These are phyloP conservation scores for Petrophora chlorosata DNA, from an alignment of 2,888 invertebrate genomes.

Conservation along the genomic window DNA sequence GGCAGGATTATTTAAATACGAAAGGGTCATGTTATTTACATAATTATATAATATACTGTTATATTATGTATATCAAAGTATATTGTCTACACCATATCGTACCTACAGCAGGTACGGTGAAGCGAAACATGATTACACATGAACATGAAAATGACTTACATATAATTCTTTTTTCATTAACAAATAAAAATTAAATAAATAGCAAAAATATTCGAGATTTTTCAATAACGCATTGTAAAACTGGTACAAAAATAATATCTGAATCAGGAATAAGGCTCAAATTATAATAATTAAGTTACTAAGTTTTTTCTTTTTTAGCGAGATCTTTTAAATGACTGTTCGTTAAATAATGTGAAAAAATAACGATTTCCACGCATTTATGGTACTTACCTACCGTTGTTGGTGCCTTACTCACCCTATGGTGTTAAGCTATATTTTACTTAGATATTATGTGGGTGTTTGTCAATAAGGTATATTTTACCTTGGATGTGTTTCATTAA, in stretches of 20 bases:
- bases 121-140: constrained; percentile 52
- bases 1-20: constrained; percentile 29
- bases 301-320: not conserved
- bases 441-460: too few species aligned
- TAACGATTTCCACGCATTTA: too few species aligned
- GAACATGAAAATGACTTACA: constrained; percentile 21
- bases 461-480: too few species aligned
- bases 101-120: constrained; percentile 72
- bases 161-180: constrained; percentile 27
- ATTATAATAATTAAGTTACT: constrained; percentile 1
- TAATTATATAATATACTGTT: constrained; percentile 37
- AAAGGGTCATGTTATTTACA: constrained; percentile 43
- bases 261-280: not conserved
- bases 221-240: constrained; percentile 5
- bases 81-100: constrained; percentile 68
- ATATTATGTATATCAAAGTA: constrained; percentile 40
- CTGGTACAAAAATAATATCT: constrained; percentile 22
- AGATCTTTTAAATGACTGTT: constrained; percentile 16
- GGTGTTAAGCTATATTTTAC: too few species aligned
- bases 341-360: not conserved
- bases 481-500: too few species aligned
- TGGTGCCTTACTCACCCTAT: too few species aligned
- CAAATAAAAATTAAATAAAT: constrained; percentile 17
- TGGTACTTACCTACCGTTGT: too few species aligned
- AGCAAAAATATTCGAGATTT: constrained; percentile 25